Percentiles rank a stretch among this genome's conserved stretches.
phyloP scores from a whole-genome alignment of 2,113 vertebrate genomes.

The Acrocephalus arundinaceus region DNA sequence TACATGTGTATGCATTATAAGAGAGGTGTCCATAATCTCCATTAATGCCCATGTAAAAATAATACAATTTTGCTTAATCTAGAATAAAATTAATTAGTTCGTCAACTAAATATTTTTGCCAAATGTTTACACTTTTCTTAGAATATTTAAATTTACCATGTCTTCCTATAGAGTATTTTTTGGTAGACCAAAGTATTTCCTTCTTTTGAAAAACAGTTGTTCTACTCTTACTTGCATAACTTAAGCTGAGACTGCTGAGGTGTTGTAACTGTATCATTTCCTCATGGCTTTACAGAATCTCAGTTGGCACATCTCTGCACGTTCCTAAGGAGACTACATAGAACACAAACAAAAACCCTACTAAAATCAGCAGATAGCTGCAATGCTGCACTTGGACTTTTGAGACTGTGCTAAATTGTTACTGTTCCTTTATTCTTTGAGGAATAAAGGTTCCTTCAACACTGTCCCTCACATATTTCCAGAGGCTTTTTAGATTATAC shows the following conservation, averaged over 20 bases:
- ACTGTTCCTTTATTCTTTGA: not conserved
- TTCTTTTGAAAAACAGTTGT: not conserved
- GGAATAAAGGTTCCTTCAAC: not conserved
- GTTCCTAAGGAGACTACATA: not conserved
- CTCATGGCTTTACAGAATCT: not conserved
- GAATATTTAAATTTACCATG: not conserved
- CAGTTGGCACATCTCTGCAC: not conserved
- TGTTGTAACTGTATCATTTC: not conserved
- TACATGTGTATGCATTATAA: not conserved
- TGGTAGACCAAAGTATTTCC: not conserved
- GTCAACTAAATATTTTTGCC: not conserved
- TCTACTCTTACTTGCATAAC: not conserved
- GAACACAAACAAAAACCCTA: not conserved
- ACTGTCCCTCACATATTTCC: not conserved
- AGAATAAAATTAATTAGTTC: not conserved
- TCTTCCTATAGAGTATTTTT: not conserved
- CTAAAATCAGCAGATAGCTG: not conserved
- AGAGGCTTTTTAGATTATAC: not conserved
- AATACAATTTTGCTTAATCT: not conserved
- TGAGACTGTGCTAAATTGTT: not conserved
- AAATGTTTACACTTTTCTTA: not conserved
- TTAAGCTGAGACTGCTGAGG: not conserved
- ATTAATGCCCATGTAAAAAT: not conserved
- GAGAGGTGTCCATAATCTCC: not conserved
- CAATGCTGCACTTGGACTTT: not conserved